A percentile compares a stretch with the other conserved stretches of the same genome.
phyloP scores from a whole-genome alignment of 2,888 invertebrate species.

The Zygothrica quintamaculata region DNA sequence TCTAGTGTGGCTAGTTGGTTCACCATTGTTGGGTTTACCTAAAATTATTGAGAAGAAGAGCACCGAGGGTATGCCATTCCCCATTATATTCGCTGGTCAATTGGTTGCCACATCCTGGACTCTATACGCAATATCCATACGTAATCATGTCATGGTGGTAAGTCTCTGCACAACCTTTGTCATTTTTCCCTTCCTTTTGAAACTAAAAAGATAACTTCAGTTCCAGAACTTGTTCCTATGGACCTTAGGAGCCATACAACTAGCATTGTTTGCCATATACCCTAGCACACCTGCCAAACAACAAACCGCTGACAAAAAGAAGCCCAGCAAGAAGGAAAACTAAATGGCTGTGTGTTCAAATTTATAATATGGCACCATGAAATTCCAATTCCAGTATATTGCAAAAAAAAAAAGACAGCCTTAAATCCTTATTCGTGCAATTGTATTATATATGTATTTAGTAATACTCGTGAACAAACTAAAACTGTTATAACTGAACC shows the following conservation, averaged over 20 bases:
- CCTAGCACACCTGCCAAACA: slow-evolving; percentile 86
- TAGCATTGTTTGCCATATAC: slow-evolving; percentile 89
- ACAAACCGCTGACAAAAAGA: slow-evolving; percentile 33
- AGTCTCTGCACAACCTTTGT: too few species aligned
- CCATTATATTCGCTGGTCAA: slow-evolving; percentile 92
- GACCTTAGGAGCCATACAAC: slow-evolving; percentile 87
- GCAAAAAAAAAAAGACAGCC: too few species aligned
- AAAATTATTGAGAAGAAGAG: slow-evolving; percentile 92
- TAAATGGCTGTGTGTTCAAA: slow-evolving; percentile 32
- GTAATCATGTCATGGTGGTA: slow-evolving; percentile 80
- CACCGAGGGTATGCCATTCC: slow-evolving; percentile 94
- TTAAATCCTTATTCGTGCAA: too few species aligned
- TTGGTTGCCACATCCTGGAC: slow-evolving; percentile 86
- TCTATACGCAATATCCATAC: slow-evolving; percentile 82
- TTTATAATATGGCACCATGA: slow-evolving; percentile 28
- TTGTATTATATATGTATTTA: too few species aligned
- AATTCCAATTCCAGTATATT: slow-evolving; percentile 11
- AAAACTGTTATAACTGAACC: background rate
- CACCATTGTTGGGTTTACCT: slow-evolving; percentile 89
- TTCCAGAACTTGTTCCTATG: slow-evolving; percentile 90
- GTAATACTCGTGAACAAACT: too few species aligned
- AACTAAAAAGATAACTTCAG: slow-evolving; percentile 85
- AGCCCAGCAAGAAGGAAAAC: slow-evolving; percentile 76
- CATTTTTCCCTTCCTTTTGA: too few species aligned
- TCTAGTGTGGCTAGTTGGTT: slow-evolving; percentile 87